Evolutionary conservation across 1,140 invertebrate genomes (phyloP).

Genomic region (Glomeris maerens): DNA sequence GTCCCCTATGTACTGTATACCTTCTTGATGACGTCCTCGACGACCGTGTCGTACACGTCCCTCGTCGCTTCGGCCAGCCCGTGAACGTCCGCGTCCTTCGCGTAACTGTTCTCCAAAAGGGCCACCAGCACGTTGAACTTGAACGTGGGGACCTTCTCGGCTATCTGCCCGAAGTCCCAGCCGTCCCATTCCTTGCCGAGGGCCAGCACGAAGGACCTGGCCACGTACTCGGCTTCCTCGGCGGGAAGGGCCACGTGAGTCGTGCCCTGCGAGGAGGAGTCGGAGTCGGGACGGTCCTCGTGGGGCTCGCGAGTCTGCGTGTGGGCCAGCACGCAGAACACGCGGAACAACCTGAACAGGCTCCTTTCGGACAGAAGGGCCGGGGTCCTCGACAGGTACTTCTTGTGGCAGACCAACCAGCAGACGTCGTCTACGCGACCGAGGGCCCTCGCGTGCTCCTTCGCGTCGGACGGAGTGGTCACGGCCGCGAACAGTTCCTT

Average conservation of each 20-base stretch:
- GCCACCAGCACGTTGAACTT: slow-evolving; percentile 50
- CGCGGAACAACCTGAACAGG: slow-evolving; percentile 56
- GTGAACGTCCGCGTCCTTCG: slow-evolving; percentile 38
- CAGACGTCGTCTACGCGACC: slow-evolving; percentile 49
- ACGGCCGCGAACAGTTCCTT: slow-evolving; percentile 52
- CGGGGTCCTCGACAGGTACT: slow-evolving; percentile 40
- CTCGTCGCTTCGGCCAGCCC: slow-evolving; percentile 54
- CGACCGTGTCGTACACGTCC: slow-evolving; percentile 58
- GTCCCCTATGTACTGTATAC: too few species aligned
- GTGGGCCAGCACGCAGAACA: slow-evolving; percentile 60
- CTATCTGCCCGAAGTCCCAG: slow-evolving; percentile 46
- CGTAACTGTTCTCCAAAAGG: slow-evolving; percentile 54
- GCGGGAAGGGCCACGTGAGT: slow-evolving; percentile 24
- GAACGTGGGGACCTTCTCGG: slow-evolving; percentile 43
- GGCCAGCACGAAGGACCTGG: slow-evolving; percentile 23
- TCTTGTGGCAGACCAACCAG: slow-evolving; percentile 57
- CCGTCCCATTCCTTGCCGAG: slow-evolving; percentile 40
- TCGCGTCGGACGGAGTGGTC: slow-evolving; percentile 38
- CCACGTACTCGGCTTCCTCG: slow-evolving; percentile 28
- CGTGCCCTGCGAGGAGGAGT: too few species aligned
- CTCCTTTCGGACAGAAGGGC: slow-evolving; percentile 45
- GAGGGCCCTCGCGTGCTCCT: slow-evolving; percentile 41
- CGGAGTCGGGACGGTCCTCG: too few species aligned
- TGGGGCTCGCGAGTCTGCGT: too few species aligned
- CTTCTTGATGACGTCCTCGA: slow-evolving; percentile 69